phyloP scores from a whole-genome alignment of 1,140 invertebrate genomes.

The Bombus turneri region DNA sequence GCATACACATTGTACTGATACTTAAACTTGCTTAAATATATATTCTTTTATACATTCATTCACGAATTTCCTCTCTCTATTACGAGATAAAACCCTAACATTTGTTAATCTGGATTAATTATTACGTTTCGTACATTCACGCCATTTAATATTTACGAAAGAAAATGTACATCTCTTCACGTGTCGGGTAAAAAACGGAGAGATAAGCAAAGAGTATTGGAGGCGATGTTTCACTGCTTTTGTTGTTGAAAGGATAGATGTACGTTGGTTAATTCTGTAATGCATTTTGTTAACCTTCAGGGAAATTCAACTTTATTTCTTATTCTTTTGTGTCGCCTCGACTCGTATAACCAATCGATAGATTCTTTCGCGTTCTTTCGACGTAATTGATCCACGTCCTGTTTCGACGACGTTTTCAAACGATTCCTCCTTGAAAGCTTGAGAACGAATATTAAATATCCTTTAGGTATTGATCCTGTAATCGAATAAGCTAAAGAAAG shows the following conservation, averaged over 20 bases:
- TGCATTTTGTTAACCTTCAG: neutral
- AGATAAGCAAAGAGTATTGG: neutral
- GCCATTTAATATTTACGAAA: neutral
- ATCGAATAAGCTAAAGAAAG: neutral
- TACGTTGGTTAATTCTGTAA: neutral
- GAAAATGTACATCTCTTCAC: neutral
- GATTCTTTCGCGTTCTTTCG: neutral
- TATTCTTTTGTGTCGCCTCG: constrained; percentile 10
- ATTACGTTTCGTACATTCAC: neutral
- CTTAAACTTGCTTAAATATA: too few species aligned
- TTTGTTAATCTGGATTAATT: neutral
- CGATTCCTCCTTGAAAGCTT: neutral
- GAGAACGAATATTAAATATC: constrained; percentile 24
- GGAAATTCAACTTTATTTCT: neutral
- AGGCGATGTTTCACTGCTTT: neutral
- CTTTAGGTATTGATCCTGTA: neutral
- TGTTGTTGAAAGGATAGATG: neutral
- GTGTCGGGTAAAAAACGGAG: neutral
- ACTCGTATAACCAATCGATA: neutral
- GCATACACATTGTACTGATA: too few species aligned
- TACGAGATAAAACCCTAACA: too few species aligned
- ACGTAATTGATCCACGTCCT: neutral
- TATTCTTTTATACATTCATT: too few species aligned
- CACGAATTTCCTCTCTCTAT: too few species aligned
- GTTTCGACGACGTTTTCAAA: neutral